Evolutionary conservation across 2,797 vertebrate genomes (phyloP), one percentile per base, ranked within the genome.

Genomic region (Podargus strigoides): DNA sequence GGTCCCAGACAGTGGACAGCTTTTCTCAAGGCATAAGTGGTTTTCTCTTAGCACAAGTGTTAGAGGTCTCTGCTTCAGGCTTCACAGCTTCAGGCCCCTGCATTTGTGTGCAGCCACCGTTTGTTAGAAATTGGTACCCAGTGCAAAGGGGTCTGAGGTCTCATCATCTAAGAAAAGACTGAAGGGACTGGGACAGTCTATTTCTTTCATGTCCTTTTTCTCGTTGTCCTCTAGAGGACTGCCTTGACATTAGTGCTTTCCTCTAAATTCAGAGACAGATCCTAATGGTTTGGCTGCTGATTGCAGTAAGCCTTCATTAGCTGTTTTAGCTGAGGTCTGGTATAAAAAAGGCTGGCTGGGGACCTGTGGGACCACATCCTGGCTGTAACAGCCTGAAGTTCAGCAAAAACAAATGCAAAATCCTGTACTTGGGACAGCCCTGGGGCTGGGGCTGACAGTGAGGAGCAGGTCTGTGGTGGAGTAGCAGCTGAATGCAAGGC

Each of bases 221-320:
- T 20, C 49, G 21, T 50, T 10, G 23, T 63, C 46, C 37, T 75
- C 44, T 26, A 36, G 66, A 72, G 24, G 30, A 72, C 32, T 55
- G 50, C 26, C 13, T 64, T 75, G 50, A 55, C 1, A 2, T 44
- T 42, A 64, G 41, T 28, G 30, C 18, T 78, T 53, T 32, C 19
- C 46, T 77, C 19, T 46, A 15, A 77, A 39, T 67, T 46, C 76
- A 77, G 62, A 52, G 53, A 17, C 39, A 44, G 37, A 4, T 23
- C 21, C 50, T 75, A 60, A 88, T 68, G 86, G 32, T 47, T 78
- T 72, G 90, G 58, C 49, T 94, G 77, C 42, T 64, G 50, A 55
- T 53, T 58, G 67, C 2, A 4, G 53, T 42, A 37, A 79, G n/a
- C 39, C 27, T 68, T 90, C 58, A 60, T 91, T 72, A 90, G 44